Conservation (phyloP, 2,797 vertebrate genomes). For the Sitta carolinensis region DNA sequence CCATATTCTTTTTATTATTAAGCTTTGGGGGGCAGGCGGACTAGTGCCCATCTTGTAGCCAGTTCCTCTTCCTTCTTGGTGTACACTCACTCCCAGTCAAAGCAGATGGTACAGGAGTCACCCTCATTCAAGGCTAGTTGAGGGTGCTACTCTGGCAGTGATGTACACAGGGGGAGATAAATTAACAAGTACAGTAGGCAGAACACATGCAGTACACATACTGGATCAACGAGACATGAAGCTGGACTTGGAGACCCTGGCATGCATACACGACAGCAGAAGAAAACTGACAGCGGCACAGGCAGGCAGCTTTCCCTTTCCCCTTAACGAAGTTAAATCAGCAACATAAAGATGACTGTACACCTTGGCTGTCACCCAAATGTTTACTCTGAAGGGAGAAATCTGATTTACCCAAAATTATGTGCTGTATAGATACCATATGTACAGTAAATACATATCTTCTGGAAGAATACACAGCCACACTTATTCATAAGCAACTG, state of each 20-base stretch:
- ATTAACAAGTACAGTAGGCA: neutral
- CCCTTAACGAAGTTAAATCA: slow-evolving; percentile 4
- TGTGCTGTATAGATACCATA: neutral
- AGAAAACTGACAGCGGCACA: neutral
- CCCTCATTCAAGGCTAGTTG: neutral
- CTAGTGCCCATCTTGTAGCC: slow-evolving; percentile 12
- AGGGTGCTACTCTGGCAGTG: neutral
- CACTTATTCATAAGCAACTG: neutral
- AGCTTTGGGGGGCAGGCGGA: neutral
- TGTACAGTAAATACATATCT: neutral
- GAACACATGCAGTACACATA: neutral
- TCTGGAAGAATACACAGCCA: neutral
- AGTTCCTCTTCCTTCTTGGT: neutral
- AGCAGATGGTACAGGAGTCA: neutral
- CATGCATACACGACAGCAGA: neutral
- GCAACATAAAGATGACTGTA: neutral
- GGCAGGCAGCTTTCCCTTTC: neutral
- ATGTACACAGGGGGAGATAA: neutral
- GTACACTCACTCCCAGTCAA: neutral
- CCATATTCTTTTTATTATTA: slow-evolving; percentile 50
- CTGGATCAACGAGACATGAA: neutral
- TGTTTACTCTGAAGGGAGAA: slow-evolving; percentile 20
- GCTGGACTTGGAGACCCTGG: neutral
- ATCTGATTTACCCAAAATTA: neutral
- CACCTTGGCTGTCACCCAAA: neutral